Evolutionary conservation across 2,113 vertebrate species (phyloP).

Genomic region (Tachuris rubrigastra): DNA sequence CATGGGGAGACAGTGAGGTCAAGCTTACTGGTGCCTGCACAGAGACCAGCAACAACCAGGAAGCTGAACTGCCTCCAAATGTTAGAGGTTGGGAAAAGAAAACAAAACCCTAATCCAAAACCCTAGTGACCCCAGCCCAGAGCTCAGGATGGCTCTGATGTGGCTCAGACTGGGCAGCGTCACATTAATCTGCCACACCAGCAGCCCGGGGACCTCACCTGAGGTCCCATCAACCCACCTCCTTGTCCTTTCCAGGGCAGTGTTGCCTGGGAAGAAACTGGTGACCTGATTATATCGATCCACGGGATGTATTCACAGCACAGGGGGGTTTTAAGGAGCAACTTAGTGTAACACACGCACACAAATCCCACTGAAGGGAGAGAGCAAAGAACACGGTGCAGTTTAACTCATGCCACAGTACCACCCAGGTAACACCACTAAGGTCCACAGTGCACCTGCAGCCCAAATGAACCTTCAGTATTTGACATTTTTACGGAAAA

Average conservation of each 20-base stretch:
- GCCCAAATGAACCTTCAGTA: neutral
- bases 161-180: neutral
- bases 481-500: neutral
- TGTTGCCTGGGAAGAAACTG: neutral
- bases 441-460: neutral
- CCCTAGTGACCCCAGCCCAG: neutral
- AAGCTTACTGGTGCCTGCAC: neutral
- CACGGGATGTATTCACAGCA: neutral
- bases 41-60: neutral
- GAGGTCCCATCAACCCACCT: neutral
- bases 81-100: slow-evolving; percentile 1
- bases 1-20: neutral
- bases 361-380: neutral
- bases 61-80: slow-evolving; percentile 7
- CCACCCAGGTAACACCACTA: neutral
- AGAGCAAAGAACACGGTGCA: neutral
- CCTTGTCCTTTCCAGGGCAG: neutral
- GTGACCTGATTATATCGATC: neutral
- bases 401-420: accelerated
- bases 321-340: neutral
- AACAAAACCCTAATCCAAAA: slow-evolving; percentile 1
- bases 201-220: neutral
- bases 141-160: neutral
- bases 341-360: neutral
- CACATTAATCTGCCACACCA: neutral